Percentiles rank a stretch among this genome's conserved stretches.
These are phyloP conservation scores for Trematocara macrostoma DNA, from an alignment of 2,113 vertebrate species.

Conservation along the genomic window DNA sequence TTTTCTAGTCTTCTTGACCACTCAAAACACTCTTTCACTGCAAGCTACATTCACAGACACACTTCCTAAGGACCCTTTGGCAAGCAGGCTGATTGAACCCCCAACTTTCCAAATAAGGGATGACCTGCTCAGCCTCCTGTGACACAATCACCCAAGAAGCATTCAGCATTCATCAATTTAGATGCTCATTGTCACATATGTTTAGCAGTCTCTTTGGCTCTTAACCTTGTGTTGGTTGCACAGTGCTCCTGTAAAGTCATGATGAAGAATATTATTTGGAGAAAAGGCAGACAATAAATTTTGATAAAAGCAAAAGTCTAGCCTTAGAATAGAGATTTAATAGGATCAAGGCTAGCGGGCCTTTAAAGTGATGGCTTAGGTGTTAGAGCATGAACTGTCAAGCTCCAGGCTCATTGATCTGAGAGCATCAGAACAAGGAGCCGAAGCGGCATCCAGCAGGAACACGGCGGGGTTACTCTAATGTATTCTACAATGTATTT, in stretches of 20 bases:
- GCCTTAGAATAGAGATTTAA: background rate
- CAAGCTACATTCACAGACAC: background rate
- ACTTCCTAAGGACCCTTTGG: background rate
- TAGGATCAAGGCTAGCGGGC: background rate
- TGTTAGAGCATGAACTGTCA: background rate
- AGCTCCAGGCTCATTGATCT: constrained; percentile 36
- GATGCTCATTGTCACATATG: background rate
- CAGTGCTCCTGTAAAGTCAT: background rate
- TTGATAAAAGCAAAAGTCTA: background rate
- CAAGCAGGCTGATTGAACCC: background rate
- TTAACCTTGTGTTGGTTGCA: background rate
- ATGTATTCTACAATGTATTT: background rate
- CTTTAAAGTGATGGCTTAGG: background rate
- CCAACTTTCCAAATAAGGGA: background rate
- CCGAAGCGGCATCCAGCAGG: constrained; percentile 36
- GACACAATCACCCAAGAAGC: background rate
- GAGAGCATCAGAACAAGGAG: constrained; percentile 25
- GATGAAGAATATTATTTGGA: background rate
- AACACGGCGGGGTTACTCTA: background rate
- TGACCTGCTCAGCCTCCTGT: background rate
- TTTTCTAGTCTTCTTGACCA: background rate
- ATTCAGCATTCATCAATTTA: background rate
- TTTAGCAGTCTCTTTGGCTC: background rate
- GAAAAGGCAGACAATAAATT: background rate
- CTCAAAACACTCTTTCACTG: background rate